Evolutionary conservation across 1,140 invertebrate species (phyloP), one percentile per base, ranked within the genome.

Genomic region (Pemphigus obesinymphae): DNA sequence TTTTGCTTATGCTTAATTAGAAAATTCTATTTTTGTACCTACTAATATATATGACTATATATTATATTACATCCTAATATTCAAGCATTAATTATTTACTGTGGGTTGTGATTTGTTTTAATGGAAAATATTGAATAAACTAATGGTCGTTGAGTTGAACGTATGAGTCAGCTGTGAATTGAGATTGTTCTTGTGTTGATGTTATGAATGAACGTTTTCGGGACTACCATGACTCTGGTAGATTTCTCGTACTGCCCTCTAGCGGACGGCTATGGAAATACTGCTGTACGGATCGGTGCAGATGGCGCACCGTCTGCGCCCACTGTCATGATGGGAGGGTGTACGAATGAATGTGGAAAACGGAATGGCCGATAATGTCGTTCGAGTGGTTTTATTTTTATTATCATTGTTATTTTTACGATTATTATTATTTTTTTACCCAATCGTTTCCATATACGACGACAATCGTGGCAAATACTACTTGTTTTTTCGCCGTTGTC

Each of bases 321-420:
- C 4, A 26, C n/a, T 6, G 40, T 3, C 17, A 2, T 0, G 0
- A 1, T 4, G 3, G 15, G 26, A 34, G 72, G 17, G 11, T 31
- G 11, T 20, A 37, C 73, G 73, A 58, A 76, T 3, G 50, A 76
- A 17, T 6, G 50, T 1, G 31, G 50, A 23, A 55, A 76, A 37
- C 45, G 73, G 48, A 76, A 76, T 23, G 73, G 11, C 45, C 73
- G 50, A 76, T 76, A 76, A 76, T 50, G 72, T 43, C 50, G 31
- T 7, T 3, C 34, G 50, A 48, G 10, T 5, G 6, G 50, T 78
- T 78, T 76, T 40, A 15, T 55, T 58, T 40, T 58, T 23, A 70
- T 43, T 70, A 17, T 34, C 7, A 37, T 58, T 17, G 23, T 43
- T 45, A 29, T 45, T 50, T n/a, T 40, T 31, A 75, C 34, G 53